Percentiles rank a stretch among this genome's conserved stretches.
phyloP scores from a whole-genome alignment of 2,113 vertebrate species.

The Rallus limicola region DNA sequence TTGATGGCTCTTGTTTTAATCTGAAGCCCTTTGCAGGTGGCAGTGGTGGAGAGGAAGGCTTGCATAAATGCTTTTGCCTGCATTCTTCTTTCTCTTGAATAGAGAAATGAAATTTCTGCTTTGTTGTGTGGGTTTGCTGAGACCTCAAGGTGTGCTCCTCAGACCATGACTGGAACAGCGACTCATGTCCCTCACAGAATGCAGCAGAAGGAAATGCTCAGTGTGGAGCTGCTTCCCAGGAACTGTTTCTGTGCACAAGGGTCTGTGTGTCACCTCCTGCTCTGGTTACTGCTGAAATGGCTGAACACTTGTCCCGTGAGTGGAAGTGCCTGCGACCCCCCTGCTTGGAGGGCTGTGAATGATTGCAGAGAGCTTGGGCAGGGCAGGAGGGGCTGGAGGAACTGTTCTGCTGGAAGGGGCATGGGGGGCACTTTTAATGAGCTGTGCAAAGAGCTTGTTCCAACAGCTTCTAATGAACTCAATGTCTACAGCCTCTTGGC shows the following conservation, averaged over 20 bases:
- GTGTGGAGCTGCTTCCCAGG: neutral
- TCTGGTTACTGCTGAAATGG: constrained; percentile 8
- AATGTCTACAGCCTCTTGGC: constrained; percentile 47
- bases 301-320: constrained; percentile 7
- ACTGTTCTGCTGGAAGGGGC: constrained; percentile 46
- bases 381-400: constrained; percentile 33
- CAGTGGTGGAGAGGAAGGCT: neutral
- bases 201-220: neutral
- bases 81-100: neutral
- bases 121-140: neutral
- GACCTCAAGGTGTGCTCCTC: neutral
- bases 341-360: constrained; percentile 41
- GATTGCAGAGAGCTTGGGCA: constrained; percentile 59
- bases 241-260: neutral
- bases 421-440: constrained; percentile 74
- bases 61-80: neutral
- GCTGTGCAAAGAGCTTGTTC: constrained; percentile 66
- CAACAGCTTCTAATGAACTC: constrained; percentile 75
- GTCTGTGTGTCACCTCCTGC: neutral
- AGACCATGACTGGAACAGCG: neutral
- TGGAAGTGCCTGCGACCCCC: neutral
- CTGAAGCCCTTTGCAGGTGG: neutral
- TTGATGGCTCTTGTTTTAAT: neutral
- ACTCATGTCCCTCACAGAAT: neutral
- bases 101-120: neutral